Conservation (phyloP, 2,797 vertebrate species). For the Sebastes minor region DNA sequence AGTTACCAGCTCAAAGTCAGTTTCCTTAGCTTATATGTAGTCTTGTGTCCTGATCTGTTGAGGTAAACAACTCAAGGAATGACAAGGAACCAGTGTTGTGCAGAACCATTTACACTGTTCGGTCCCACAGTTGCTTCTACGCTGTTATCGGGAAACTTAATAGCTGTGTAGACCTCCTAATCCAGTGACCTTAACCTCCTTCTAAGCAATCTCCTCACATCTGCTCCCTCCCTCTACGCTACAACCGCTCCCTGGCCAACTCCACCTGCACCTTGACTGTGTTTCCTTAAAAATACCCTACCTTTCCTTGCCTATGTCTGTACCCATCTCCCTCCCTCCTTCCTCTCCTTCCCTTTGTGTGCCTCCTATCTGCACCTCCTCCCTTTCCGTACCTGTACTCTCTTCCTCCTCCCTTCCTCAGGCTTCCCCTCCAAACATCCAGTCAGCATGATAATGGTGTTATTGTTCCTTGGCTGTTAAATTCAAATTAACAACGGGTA, state of each 20-base stretch:
- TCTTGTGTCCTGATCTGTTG: neutral
- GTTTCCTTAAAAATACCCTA: neutral
- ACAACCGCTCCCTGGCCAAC: neutral
- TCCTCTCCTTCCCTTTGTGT: no score
- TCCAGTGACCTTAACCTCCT: constrained; percentile 9
- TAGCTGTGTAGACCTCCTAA: constrained; percentile 10
- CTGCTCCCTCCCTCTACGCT: neutral
- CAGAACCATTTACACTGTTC: neutral
- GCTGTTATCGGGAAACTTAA: constrained; percentile 15
- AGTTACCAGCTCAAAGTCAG: neutral
- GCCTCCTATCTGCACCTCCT: neutral
- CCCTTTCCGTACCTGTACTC: neutral
- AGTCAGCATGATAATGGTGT: neutral
- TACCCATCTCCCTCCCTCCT: neutral
- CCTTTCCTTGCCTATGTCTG: neutral
- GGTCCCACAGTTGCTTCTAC: neutral
- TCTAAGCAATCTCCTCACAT: constrained; percentile 4
- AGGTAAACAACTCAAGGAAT: neutral
- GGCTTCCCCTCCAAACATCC: neutral
- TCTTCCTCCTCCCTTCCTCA: neutral
- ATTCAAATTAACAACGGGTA: neutral
- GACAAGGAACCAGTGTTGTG: constrained; percentile 10
- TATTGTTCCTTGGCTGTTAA: constrained; percentile 9
- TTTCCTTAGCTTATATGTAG: neutral
- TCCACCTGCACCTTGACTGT: neutral